phyloP scores from a whole-genome alignment of 2,797 vertebrate genomes.

The Melanotaenia boesemani region DNA sequence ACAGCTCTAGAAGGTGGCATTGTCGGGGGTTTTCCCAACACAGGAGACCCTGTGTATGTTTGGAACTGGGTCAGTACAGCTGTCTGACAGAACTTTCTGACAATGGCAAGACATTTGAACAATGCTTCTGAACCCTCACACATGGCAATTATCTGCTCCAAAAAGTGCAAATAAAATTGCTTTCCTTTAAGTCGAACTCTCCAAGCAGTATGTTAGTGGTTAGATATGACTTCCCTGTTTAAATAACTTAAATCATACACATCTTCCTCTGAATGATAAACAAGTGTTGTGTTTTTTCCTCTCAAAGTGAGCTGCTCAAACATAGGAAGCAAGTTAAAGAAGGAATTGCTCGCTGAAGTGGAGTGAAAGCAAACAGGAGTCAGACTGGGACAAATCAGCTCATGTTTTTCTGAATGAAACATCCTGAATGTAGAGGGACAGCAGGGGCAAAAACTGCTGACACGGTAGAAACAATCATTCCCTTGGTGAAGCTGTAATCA shows the following conservation, averaged over 20 bases:
- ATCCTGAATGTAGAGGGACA: conserved; percentile 75
- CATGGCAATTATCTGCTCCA: conserved; percentile 60
- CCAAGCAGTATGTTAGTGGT: not conserved
- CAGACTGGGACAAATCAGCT: conserved; percentile 54
- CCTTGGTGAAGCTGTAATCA: conserved; percentile 68
- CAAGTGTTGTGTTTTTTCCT: conserved; percentile 17
- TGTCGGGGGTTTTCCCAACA: conserved; percentile 71
- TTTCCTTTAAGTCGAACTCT: not conserved
- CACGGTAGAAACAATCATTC: conserved; percentile 66
- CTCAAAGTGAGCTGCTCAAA: conserved; percentile 30
- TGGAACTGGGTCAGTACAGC: conserved; percentile 45
- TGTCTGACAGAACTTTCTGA: conserved; percentile 19
- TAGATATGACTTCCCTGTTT: not conserved
- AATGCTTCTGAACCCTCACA: conserved; percentile 51
- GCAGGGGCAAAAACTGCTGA: conserved; percentile 75
- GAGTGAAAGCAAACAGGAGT: conserved; percentile 66
- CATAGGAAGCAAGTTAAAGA: conserved; percentile 46
- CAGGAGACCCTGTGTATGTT: conserved; percentile 66
- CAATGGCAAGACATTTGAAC: conserved; percentile 26
- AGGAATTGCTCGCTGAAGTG: conserved; percentile 41
- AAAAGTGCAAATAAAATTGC: conserved; percentile 33
- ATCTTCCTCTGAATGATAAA: conserved; percentile 18
- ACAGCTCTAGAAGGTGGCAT: conserved; percentile 52
- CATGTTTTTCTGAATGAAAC: conserved; percentile 85
- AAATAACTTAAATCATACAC: not conserved